Evolutionary conservation across 2,888 invertebrate genomes (phyloP).

Genomic region (Macrosiphum euphorbiae): DNA sequence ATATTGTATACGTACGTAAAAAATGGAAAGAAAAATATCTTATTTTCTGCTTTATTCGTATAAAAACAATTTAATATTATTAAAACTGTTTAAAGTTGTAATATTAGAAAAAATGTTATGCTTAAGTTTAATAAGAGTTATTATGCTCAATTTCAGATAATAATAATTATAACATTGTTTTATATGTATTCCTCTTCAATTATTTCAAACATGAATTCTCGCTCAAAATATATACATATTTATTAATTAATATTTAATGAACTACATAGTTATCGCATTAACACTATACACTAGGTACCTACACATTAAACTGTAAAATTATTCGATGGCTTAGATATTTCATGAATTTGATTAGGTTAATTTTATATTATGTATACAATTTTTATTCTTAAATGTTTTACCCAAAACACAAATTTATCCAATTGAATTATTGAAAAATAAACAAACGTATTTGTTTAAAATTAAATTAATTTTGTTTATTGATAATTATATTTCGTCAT

Average conservation of each 20-base stretch:
- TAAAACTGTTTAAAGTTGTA: not conserved
- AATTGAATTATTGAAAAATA: not conserved
- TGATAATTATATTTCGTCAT: not conserved
- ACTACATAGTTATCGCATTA: not conserved
- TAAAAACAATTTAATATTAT: not conserved
- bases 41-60: not conserved
- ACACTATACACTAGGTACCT: not conserved
- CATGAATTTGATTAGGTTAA: not conserved
- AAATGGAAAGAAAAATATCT: not conserved
- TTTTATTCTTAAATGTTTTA: not conserved
- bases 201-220: not conserved
- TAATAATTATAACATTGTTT: not conserved
- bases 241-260: conserved; percentile 11
- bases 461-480: not conserved
- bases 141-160: no score
- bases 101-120: not conserved
- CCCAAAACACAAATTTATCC: not conserved
- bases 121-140: no score
- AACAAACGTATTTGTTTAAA: not conserved
- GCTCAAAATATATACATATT: not conserved
- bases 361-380: not conserved
- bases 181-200: not conserved
- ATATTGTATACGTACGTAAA: not conserved
- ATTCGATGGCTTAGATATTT: not conserved
- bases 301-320: not conserved